Evolutionary conservation across 2,888 invertebrate genomes (phyloP).

Genomic region (Ennomos fuscantarius): DNA sequence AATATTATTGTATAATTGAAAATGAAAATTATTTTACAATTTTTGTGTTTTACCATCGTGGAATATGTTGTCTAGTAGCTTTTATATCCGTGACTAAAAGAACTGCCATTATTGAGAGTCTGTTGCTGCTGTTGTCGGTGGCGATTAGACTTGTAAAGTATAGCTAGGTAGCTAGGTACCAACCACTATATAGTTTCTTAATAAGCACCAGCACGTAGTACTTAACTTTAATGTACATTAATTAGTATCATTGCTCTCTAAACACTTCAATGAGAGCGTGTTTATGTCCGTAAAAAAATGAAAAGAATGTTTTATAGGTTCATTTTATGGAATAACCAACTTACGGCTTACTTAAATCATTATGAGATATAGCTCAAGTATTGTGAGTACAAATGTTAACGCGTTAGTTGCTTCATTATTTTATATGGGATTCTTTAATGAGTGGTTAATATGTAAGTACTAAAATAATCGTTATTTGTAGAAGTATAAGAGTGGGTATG

Average conservation of each 20-base stretch:
- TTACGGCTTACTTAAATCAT: slow-evolving; percentile 15
- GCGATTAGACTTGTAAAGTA: neutral
- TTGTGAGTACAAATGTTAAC: neutral
- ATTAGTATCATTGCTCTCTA: slow-evolving; percentile 37
- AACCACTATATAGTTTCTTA: slow-evolving; percentile 1
- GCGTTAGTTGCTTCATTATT: slow-evolving; percentile 28
- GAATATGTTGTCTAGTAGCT: too few relatives aligned
- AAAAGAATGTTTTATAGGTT: slow-evolving; percentile 23
- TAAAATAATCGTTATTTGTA: slow-evolving; percentile 2
- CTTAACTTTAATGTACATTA: slow-evolving; percentile 38
- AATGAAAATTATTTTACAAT: too few relatives aligned
- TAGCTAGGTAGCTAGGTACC: neutral
- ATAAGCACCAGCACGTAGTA: slow-evolving; percentile 23
- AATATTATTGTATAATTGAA: too few relatives aligned
- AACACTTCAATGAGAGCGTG: slow-evolving; percentile 35
- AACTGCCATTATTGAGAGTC: too few relatives aligned
- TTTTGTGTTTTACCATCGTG: too few relatives aligned
- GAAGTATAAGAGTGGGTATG: slow-evolving; percentile 4
- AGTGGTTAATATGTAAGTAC: neutral
- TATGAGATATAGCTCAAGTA: slow-evolving; percentile 8
- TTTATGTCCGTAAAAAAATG: slow-evolving; percentile 39
- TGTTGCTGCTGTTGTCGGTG: too few relatives aligned
- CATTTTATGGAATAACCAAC: slow-evolving; percentile 28
- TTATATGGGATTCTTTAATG: slow-evolving; percentile 11
- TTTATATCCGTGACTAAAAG: too few relatives aligned